phyloP scores from a whole-genome alignment of 2,797 vertebrate species.

The Phalanger gymnotis region DNA sequence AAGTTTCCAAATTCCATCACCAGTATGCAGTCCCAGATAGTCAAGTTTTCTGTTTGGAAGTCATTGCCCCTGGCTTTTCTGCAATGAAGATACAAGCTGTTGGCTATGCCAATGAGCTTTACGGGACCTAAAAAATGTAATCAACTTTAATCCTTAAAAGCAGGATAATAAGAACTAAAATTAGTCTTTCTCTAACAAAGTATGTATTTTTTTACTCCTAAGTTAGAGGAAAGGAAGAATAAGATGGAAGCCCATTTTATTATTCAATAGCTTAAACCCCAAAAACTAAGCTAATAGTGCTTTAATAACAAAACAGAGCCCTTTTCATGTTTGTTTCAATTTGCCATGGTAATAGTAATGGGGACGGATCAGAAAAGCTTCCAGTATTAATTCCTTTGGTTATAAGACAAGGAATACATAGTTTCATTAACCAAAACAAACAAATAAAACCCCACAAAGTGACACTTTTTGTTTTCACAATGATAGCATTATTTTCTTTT shows the following conservation, averaged over 20 bases:
- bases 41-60: not conserved
- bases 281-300: not conserved
- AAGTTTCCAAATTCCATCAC: constrained; percentile 48
- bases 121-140: not conserved
- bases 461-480: not conserved
- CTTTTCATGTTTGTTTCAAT: not conserved
- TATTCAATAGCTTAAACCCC: not conserved
- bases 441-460: not conserved
- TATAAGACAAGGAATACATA: not conserved
- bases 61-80: not conserved
- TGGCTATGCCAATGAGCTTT: not conserved
- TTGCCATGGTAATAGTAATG: not conserved
- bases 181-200: not conserved
- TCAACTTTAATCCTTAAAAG: not conserved
- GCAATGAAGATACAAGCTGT: not conserved
- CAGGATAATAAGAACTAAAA: not conserved
- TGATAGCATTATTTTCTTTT: not conserved
- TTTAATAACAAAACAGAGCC: not conserved
- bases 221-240: not conserved
- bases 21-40: not conserved
- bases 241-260: not conserved
- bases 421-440: not conserved
- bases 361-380: not conserved
- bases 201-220: not conserved
- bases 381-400: not conserved